Percentiles rank a stretch among this genome's conserved stretches.
These are phyloP conservation scores for Lepidonotus clava DNA, from an alignment of 2,888 invertebrate genomes.

Conservation along the genomic window DNA sequence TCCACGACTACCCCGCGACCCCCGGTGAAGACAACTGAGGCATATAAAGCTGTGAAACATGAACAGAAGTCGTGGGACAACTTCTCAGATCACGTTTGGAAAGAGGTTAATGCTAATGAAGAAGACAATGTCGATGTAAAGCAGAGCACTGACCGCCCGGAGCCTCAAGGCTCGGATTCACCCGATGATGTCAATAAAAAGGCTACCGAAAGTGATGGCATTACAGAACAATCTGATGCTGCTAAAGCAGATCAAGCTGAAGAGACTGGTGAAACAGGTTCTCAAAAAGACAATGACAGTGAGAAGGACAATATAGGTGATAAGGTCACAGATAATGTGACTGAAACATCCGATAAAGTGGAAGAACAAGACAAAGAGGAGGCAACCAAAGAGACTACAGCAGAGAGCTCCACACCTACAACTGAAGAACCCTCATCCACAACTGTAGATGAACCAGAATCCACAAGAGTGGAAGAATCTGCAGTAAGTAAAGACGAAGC, in stretches of 20 bases:
- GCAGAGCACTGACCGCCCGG: not conserved
- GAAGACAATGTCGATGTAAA: not conserved
- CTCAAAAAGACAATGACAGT: too few relatives aligned
- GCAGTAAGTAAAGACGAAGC: too few relatives aligned
- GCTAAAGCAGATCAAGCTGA: not conserved
- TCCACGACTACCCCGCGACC: not conserved
- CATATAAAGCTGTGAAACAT: constrained; percentile 18
- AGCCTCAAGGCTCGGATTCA: constrained; percentile 8
- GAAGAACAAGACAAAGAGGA: not conserved
- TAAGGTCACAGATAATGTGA: too few relatives aligned
- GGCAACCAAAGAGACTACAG: not conserved
- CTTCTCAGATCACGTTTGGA: constrained; percentile 18
- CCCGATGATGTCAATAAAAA: not conserved
- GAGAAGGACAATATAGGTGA: too few relatives aligned
- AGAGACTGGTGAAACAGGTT: not conserved
- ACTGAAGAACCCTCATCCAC: not conserved
- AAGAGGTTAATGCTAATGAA: not conserved
- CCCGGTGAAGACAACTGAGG: not conserved
- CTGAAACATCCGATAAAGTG: not conserved
- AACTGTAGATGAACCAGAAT: not conserved
- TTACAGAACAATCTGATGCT: not conserved
- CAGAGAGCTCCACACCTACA: not conserved
- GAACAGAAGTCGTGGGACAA: constrained; percentile 49
- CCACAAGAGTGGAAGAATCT: too few relatives aligned
- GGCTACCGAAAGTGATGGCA: not conserved